Evolutionary conservation across 2,888 invertebrate genomes (phyloP), one percentile per base, ranked within the genome.

Genomic region (Troilus luridus): DNA sequence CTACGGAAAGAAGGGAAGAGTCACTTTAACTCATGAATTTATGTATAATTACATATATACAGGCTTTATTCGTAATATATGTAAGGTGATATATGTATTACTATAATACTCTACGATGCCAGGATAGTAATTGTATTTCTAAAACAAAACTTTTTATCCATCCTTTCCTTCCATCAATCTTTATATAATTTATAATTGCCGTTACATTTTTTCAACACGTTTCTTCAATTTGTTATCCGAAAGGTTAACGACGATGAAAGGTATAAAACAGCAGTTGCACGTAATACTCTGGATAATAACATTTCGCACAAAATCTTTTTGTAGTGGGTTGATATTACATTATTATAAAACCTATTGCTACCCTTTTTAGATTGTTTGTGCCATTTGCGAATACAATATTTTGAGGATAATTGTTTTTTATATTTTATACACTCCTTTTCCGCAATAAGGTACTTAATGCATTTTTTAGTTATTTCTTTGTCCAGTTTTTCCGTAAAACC

Each of bases 191-290:
- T 85, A n/a, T 85, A 56, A 85, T 56, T 85, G n/a, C n/a, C 56
- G 56, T 85, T 85, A 56, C 11, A n/a, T n/a, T 85, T 85, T n/a
- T 56, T 56, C 85, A 58, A 21, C 12, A 58, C 56, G 85, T 85
- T 56, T 19, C 85, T 85, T 21, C n/a, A 85, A 85, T 85, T 56
- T 58, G 85, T 56, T 56, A 56, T 85, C 21, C n/a, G 85, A 85
- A 85, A 85, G 85, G 85, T 85, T 85, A 85, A 85, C 85, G 85
- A 85, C 85, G 0, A n/a, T n/a, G 56, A n/a, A n/a, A 5, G 85
- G n/a, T 11, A 56, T 56, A 41, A 77, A 0, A 19, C 56, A 58
- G 85, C n/a, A 54, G 21, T 58, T 11, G 12, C 56, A 58, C 21
- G n/a, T 41, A 85, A 56, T 85, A n/a, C n/a, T 1, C 5, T 11